Evolutionary conservation across 2,113 vertebrate species (phyloP).

Genomic region (rabbit (Oryctolagus cuniculus)): DNA sequence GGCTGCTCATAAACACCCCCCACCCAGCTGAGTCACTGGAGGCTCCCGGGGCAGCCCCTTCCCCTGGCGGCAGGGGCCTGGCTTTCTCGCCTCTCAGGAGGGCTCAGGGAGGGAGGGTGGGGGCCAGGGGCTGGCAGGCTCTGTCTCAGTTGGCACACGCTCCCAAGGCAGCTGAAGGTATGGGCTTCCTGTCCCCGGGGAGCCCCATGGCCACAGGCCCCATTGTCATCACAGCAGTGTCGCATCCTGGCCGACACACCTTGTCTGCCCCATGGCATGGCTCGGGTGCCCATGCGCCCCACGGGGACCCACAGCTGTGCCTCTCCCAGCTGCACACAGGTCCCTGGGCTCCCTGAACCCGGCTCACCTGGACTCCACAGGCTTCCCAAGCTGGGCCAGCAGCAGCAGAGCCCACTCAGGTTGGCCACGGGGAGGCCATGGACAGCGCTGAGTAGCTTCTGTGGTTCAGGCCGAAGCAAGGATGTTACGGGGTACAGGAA

Average conservation of each 20-base stretch:
- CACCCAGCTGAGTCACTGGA: slow-evolving; percentile 42
- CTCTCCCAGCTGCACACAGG: neutral
- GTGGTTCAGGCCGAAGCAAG: neutral
- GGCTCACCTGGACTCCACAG: slow-evolving; percentile 64
- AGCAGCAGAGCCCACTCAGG: slow-evolving; percentile 22
- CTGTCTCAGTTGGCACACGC: neutral
- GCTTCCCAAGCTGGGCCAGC: neutral
- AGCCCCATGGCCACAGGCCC: neutral
- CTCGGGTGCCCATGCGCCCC: neutral
- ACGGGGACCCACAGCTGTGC: neutral
- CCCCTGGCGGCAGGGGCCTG: slow-evolving; percentile 10
- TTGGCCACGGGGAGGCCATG: slow-evolving; percentile 60
- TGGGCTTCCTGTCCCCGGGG: slow-evolving; percentile 4
- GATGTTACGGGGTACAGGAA: neutral
- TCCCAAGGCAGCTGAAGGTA: neutral
- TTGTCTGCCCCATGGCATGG: neutral
- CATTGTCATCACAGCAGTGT: neutral
- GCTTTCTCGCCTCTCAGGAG: slow-evolving; percentile 56
- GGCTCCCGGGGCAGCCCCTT: slow-evolving; percentile 44
- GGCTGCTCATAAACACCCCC: slow-evolving; percentile 81
- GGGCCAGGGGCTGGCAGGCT: neutral
- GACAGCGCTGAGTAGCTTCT: neutral
- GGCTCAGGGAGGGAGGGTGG: neutral
- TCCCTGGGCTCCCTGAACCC: neutral
- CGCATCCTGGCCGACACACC: accelerated